Base-by-base conservation (phyloP, 2,888 invertebrate genomes). In the Hanleya hanleyi region DNA sequence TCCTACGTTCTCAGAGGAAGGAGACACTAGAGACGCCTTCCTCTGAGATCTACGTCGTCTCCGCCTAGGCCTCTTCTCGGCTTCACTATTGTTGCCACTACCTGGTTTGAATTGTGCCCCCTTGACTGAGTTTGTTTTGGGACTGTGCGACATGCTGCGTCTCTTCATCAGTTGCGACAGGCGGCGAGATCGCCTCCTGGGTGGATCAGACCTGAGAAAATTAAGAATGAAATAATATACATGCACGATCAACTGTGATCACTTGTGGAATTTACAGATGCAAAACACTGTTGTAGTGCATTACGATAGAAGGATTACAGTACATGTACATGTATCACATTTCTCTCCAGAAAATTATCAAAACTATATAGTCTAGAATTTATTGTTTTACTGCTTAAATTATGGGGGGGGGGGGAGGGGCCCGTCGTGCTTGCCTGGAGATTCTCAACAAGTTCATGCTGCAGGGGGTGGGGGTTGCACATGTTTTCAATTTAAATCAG, bases 91-190 rank as follows among this genome's bases (percentile, higher is more conserved):
- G 26, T 57, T 57, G 29, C 57, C 32, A 29, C 57, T 57, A 29
- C 57, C 57, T 57, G 57, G 15, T 26, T 57, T 57, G 2, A 32
- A 57, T 1, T 18, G 9, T 4, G 26, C 26, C 29, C 57, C 57
- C 26, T 57, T 57, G 22, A 22, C 18, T 15, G 22, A 7, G 32
- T 57, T 57, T 2, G 32, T 57, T 29, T 57, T 57, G 22, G 57
- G 57, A 57, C 57, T 57, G 32, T 57, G 57, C 3, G 57, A 57
- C 22, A 57, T 9, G 29, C 57, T 57, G 57, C 57, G 57, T 26
- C 26, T 57, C 57, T 57, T 57, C 57, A 57, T 4, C 22, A 57
- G 57, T 4, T 57, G 22, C 15, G 22, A 29, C 32, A 57, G 29
- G 29, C 32, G 22, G 22, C 57, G 22, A 4, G 29, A 29, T 26